phyloP scores from a whole-genome alignment of 2,113 vertebrate species.

The Entomyzon cyanotis region DNA sequence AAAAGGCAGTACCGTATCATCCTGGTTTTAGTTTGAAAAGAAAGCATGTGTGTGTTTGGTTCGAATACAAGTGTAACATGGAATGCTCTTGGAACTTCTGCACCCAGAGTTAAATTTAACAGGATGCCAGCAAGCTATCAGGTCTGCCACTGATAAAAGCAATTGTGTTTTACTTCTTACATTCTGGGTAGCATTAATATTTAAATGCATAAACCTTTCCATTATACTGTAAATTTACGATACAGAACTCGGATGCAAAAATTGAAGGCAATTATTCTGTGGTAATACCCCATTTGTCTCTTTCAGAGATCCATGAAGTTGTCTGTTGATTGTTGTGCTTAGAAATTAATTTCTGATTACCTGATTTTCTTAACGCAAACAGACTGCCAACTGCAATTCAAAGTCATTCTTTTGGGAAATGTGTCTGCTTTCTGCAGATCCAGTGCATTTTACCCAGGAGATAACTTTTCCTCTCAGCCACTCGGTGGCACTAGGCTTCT shows the following conservation, averaged over 20 bases:
- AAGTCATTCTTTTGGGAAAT: neutral
- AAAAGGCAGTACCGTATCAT: neutral
- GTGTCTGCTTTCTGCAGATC: neutral
- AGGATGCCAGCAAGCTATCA: neutral
- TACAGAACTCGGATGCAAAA: neutral
- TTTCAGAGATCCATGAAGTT: neutral
- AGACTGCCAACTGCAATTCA: neutral
- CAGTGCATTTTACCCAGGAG: neutral
- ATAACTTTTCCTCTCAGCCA: neutral
- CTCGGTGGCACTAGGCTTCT: conserved; percentile 61
- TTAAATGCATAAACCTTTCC: neutral
- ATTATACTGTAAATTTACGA: neutral
- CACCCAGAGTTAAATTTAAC: neutral
- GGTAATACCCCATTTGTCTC: neutral
- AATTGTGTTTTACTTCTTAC: neutral
- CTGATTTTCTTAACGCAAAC: neutral
- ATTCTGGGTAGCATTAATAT: neutral
- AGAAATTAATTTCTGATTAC: conserved; percentile 45
- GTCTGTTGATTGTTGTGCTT: neutral
- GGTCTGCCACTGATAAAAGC: neutral
- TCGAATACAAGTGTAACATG: neutral
- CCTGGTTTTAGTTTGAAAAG: neutral
- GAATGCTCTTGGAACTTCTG: neutral
- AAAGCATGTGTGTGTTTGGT: neutral
- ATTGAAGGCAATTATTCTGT: neutral